Conservation (phyloP, 2,113 vertebrate genomes). For the Solea senegalensis region DNA sequence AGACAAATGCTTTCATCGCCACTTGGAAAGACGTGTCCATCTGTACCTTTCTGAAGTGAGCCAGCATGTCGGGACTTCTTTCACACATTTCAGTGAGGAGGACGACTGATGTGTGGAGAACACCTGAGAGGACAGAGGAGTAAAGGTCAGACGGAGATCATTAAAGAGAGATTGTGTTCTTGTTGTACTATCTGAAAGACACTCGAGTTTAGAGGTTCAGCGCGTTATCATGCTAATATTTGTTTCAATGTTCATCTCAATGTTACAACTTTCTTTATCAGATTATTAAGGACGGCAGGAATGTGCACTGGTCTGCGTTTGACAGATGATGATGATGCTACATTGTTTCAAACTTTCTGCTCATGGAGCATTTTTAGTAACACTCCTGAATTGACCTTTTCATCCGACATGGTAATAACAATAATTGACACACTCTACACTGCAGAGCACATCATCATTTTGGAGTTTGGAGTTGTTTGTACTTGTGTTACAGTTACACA, state of each 20-base stretch:
- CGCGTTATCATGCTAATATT: neutral
- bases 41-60: constrained; percentile 97
- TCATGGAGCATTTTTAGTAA: no score
- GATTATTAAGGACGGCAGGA: neutral
- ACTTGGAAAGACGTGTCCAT: constrained; percentile 7
- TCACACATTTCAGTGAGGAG: constrained; percentile 99
- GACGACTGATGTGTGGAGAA: constrained; percentile 98
- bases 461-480: neutral
- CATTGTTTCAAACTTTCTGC: neutral
- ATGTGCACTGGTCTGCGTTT: neutral
- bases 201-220: no score
- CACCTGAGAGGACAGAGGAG: constrained; percentile 80
- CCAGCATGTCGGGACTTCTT: constrained; percentile 97
- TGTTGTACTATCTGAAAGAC: no score
- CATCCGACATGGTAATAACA: neutral
- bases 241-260: no score
- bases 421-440: neutral
- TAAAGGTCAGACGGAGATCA: neutral
- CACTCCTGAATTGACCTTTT: neutral
- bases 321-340: no score
- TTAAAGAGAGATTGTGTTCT: no score
- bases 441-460: neutral
- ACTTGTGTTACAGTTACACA: neutral
- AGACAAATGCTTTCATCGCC: constrained; percentile 46
- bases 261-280: neutral